Base-by-base conservation (phyloP, 2,113 vertebrate species). In the Anser cygnoides region DNA sequence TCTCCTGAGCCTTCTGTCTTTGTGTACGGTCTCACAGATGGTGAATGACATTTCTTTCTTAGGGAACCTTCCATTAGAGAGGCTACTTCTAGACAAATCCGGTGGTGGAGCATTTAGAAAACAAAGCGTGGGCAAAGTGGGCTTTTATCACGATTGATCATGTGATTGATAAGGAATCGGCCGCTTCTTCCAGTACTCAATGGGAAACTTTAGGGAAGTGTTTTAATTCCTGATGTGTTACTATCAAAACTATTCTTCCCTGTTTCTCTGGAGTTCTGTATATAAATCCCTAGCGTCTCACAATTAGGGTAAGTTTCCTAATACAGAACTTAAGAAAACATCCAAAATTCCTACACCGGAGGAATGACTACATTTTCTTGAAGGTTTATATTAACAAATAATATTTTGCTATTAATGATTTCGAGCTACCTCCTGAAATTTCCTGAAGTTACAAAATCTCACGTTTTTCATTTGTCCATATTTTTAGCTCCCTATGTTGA, bases 11-110 rank as follows among this genome's bases (percentile, higher is more conserved):
- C 55, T 70, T 67, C 55, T 86, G 83, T 58, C 58, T 94, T 96
- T 90, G 92, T 91, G 73, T 90, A 50, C 85, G 52, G 49, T 81
- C 77, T 90, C 85, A 63, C 49, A 90, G 95, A 79, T 46, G 90
- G 58, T 58, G 31, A 81, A 35, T 41, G 95, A 94, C 83, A 86
- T 68, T 89, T 61, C 83, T 93, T 92, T 94, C 95, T 90, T 93
- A 96, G 96, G 43, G 93, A 92, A 41, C 90, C 66, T 92, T 81
- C 86, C 89, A 93, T 94, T 89, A 92, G 86, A 84, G 88, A 90
- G 80, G 72, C 39, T 92, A n/a, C 88, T 92, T 90, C 61, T 67
- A 89, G 84, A 84, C 75, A 92, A 90, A 91, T 67, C 63, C 20
- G 6, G 22, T 33, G 29, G 61, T 14, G 52, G 57, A 55, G 50